These are phyloP conservation scores for Callospermophilus lateralis DNA, from an alignment of 2,113 vertebrate species.

Conservation along the genomic window DNA sequence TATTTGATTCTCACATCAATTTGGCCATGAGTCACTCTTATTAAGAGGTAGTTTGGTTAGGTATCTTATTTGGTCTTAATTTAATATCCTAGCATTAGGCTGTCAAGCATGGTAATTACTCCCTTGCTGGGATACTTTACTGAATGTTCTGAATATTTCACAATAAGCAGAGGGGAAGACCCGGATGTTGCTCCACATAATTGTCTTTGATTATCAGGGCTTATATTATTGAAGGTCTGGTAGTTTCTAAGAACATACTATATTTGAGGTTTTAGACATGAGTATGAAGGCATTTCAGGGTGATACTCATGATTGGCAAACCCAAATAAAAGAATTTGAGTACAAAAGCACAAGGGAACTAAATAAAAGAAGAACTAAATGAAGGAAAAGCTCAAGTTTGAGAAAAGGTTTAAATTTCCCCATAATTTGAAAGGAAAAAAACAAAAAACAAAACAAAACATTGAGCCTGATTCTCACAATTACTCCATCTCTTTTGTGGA, in stretches of 20 bases:
- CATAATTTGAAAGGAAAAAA: not conserved
- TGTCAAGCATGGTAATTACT: constrained; percentile 51
- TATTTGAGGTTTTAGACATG: constrained; percentile 6
- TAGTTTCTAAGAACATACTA: constrained; percentile 24
- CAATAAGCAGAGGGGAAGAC: not conserved
- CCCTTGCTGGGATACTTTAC: constrained; percentile 45
- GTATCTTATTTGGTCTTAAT: constrained; percentile 71
- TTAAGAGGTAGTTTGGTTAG: constrained; percentile 60
- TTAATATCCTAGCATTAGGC: constrained; percentile 59
- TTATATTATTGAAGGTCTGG: constrained; percentile 2
- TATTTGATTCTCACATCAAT: constrained; percentile 77
- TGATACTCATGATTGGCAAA: not conserved
- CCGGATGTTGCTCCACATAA: not conserved
- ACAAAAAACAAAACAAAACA: not conserved
- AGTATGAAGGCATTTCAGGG: not conserved
- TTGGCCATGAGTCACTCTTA: constrained; percentile 69
- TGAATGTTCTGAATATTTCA: constrained; percentile 19
- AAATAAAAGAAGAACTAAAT: not conserved
- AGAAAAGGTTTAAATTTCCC: constrained; percentile 52
- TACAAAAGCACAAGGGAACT: constrained; percentile 36
- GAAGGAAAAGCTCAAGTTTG: not conserved
- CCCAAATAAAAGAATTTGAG: constrained; percentile 16
- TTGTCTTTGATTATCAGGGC: not conserved
- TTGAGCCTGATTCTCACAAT: constrained; percentile 4
- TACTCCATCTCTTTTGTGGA: not conserved